Base-by-base conservation (phyloP, 2,888 invertebrate species). In the Gastrophysa polygoni region DNA sequence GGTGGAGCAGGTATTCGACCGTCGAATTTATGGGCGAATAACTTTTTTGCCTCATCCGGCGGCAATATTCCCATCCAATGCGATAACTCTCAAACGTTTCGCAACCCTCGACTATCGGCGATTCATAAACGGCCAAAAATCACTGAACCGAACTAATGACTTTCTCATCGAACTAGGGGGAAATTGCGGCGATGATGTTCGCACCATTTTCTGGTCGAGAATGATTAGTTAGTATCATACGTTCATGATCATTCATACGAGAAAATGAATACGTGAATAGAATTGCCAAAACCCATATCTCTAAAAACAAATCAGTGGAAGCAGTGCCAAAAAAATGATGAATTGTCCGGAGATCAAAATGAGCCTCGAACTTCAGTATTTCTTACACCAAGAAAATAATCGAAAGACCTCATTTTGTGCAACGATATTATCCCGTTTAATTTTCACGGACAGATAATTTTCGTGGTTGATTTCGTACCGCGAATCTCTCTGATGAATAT, bases 21-120 rank as follows among this genome's bases (percentile, higher is more conserved):
- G 50, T 55, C 18, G 60, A 67, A 67, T 67, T 67, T 67, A 67
- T 67, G 67, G 54, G 67, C 48, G 59, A 48, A 64, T 64, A 64
- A 67, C 57, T 56, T 57, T 66, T 66, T 66, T 58, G 54, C 46
- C 56, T 61, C 49, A 59, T 29, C 60, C 57, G n/a, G n/a, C 59
- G 51, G 51, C 61, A 54, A 51, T 57, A 52, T 54, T 48, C 52
- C 44, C 47, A 48, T 47, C 46, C 61, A 48, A 29, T 54, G 47
- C 54, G 28, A 51, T 51, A 51, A 18, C 57, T 38, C 61, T 48
- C 34, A 48, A 57, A 61, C 57, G 57, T 48, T 57, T 62, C 49
- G 49, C 57, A 54, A 57, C 56, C 61, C 48, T 24, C 43, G 44
- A 61, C 46, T 47, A 38, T 52, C 52, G 52, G 29, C 52, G 57